phyloP scores from a whole-genome alignment of 2,113 vertebrate genomes.

The Tetrao urogallus region DNA sequence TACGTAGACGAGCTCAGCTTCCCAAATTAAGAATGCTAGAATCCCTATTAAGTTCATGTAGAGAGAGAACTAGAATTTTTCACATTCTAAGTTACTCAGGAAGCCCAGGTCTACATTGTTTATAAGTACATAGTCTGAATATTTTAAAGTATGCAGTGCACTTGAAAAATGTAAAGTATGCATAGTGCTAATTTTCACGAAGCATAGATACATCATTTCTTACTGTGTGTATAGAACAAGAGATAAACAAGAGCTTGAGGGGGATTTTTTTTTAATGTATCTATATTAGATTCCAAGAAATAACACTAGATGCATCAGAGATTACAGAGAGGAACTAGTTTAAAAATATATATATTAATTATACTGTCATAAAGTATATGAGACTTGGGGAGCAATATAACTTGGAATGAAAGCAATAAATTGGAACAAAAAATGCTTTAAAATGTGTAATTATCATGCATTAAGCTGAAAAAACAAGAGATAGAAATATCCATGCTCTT shows the following conservation, averaged over 20 bases:
- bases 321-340: neutral
- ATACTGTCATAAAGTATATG: slow-evolving; percentile 15
- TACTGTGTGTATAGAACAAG: neutral
- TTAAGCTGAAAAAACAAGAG: slow-evolving; percentile 57
- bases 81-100: neutral
- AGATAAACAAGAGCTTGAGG: neutral
- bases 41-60: neutral
- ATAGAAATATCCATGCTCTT: slow-evolving; percentile 64
- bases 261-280: neutral
- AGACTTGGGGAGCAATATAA: slow-evolving; percentile 27
- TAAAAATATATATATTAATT: slow-evolving; percentile 42
- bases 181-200: neutral
- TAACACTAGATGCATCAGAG: neutral
- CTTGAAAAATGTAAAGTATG: neutral
- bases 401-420: slow-evolving; percentile 41
- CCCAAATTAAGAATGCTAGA: neutral
- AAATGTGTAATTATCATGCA: slow-evolving; percentile 70
- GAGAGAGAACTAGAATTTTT: neutral
- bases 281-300: neutral
- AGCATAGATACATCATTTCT: neutral
- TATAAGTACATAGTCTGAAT: neutral
- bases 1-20: neutral
- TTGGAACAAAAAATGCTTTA: slow-evolving; percentile 65
- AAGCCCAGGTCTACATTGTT: neutral
- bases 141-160: neutral